Conservation (phyloP, 64 coral and sea anemone species). For the Actinia tenebrosa region DNA sequence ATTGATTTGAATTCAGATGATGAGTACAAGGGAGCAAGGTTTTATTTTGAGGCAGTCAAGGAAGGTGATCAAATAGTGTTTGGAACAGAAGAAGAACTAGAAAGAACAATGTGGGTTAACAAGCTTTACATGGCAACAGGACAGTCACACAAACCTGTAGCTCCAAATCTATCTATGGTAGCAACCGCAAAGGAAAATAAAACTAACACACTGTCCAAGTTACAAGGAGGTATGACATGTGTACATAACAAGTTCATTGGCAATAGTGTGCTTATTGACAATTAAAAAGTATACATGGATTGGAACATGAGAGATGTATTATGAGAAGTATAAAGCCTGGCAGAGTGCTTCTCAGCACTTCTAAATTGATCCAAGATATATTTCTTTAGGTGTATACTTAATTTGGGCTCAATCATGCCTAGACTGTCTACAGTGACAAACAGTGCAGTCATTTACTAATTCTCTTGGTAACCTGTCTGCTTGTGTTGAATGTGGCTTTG, state of each 20-base stretch:
- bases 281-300: no score
- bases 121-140: slow-evolving; percentile 94
- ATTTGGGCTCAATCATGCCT: no score
- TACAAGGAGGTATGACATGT: slow-evolving; percentile 67
- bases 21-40: slow-evolving; percentile 82
- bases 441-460: no score
- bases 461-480: no score
- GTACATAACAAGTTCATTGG: not conserved
- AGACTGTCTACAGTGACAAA: no score
- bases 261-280: no score
- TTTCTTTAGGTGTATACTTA: no score
- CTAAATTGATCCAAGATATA: no score
- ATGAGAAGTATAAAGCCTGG: no score
- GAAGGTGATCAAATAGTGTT: slow-evolving; percentile 89
- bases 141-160: slow-evolving; percentile 92
- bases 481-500: no score
- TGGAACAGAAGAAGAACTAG: slow-evolving; percentile 89
- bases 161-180: slow-evolving; percentile 74
- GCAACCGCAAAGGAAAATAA: slow-evolving; percentile 60
- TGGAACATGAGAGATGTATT: no score
- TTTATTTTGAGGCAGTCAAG: slow-evolving; percentile 92
- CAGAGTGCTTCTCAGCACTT: no score
- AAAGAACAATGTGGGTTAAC: slow-evolving; percentile 96
- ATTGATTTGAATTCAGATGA: slow-evolving; percentile 49
- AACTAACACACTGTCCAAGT: slow-evolving; percentile 57